Evolutionary conservation across 1,140 invertebrate species (phyloP).

Genomic region (Drosophila sp.): DNA sequence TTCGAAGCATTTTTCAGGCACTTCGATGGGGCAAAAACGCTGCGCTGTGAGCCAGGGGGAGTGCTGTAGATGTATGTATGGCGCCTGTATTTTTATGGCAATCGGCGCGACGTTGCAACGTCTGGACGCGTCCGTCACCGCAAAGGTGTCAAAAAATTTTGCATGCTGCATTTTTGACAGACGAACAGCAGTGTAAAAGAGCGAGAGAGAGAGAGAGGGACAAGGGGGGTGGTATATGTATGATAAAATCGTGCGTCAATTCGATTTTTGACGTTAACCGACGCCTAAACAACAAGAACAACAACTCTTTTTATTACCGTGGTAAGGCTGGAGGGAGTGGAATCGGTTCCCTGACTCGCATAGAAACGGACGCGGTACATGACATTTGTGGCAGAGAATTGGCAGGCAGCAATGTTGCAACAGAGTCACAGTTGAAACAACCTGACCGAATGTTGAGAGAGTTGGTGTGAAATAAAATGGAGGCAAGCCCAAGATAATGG

Average conservation of each 20-base stretch:
- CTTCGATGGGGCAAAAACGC: background rate
- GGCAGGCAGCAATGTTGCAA: slow-evolving; percentile 54
- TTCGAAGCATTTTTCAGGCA: slow-evolving; percentile 48
- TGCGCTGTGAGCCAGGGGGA: background rate
- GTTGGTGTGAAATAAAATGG: slow-evolving; percentile 58
- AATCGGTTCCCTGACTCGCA: slow-evolving; percentile 36
- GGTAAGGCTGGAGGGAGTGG: background rate
- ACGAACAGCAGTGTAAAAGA: slow-evolving; percentile 40
- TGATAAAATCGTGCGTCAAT: slow-evolving; percentile 80
- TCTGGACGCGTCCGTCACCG: slow-evolving; percentile 68
- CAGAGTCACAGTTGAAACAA: slow-evolving; percentile 37
- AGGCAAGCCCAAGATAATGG: background rate
- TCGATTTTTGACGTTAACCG: slow-evolving; percentile 78
- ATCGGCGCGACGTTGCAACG: slow-evolving; percentile 41
- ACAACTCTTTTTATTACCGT: slow-evolving; percentile 44
- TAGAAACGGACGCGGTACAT: slow-evolving; percentile 74
- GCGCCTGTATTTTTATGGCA: slow-evolving; percentile 70
- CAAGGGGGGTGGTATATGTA: slow-evolving; percentile 45
- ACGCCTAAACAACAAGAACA: slow-evolving; percentile 70
- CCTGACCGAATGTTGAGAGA: slow-evolving; percentile 37
- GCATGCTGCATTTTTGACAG: slow-evolving; percentile 64
- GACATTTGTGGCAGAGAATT: slow-evolving; percentile 76
- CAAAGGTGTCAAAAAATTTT: slow-evolving; percentile 72
- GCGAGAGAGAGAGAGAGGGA: background rate
- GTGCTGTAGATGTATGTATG: slow-evolving; percentile 35